Percentiles rank a stretch among this genome's conserved stretches.
Evolutionary conservation across 2,888 invertebrate genomes (phyloP).

Genomic region (Hecatera dysodea): DNA sequence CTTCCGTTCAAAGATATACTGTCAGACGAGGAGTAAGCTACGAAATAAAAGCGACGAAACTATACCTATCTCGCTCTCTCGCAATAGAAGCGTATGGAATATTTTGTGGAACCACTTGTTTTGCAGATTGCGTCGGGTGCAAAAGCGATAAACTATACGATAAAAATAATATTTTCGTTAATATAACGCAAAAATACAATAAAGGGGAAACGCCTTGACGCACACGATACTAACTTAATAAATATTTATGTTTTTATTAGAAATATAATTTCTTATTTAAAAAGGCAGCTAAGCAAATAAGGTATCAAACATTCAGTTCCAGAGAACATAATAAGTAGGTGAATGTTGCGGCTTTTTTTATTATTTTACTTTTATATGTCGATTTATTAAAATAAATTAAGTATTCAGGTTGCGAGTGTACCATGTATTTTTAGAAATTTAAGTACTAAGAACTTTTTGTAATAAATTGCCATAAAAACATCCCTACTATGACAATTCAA

Average conservation of each 20-base stretch:
- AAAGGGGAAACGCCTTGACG: conserved; percentile 55
- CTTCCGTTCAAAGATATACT: conserved; percentile 83
- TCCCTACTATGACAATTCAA: background rate
- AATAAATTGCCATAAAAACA: background rate
- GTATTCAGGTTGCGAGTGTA: conserved; percentile 5
- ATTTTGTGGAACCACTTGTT: conserved; percentile 89
- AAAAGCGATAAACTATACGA: conserved; percentile 79
- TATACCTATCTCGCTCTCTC: conserved; percentile 82
- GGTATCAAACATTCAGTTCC: background rate
- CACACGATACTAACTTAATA: conserved; percentile 13
- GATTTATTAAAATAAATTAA: background rate
- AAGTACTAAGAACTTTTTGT: background rate
- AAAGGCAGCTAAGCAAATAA: background rate
- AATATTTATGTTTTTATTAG: conserved; percentile 14
- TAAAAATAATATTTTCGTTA: conserved; percentile 70
- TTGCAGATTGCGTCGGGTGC: conserved; percentile 88
- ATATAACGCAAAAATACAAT: conserved; percentile 39
- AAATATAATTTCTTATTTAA: background rate
- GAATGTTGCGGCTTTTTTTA: no score
- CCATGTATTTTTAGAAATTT: background rate
- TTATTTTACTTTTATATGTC: background rate
- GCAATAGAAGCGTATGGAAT: conserved; percentile 89
- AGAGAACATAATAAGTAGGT: background rate
- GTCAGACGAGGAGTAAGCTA: conserved; percentile 81
- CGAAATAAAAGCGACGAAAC: conserved; percentile 81